Evolutionary conservation across 2,888 invertebrate species (phyloP).

Genomic region (Acanthococcus lagerstroemiae): DNA sequence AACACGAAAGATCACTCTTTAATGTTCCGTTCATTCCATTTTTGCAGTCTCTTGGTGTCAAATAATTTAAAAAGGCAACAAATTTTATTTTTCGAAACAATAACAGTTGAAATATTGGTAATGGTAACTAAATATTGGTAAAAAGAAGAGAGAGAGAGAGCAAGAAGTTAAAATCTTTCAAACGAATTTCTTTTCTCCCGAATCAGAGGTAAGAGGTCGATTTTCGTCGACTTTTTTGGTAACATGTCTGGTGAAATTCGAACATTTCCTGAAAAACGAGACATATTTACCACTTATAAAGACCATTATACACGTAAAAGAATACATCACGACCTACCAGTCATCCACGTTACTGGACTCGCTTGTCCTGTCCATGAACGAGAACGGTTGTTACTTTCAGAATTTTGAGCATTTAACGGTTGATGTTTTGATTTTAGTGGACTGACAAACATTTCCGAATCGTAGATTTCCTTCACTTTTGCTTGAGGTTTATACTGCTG

Average conservation of each 20-base stretch:
- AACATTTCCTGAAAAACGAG: conserved; percentile 31
- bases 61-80: no score
- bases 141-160: neutral
- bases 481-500: conserved; percentile 21
- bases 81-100: no score
- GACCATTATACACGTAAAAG: neutral
- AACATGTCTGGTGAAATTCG: conserved; percentile 39
- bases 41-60: no score
- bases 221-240: conserved; percentile 42
- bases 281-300: neutral
- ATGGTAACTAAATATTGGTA: neutral
- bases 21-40: no score
- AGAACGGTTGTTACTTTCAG: conserved; percentile 16
- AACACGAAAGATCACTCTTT: no score
- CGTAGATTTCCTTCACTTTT: conserved; percentile 5
- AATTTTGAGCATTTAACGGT: conserved; percentile 21
- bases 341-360: conserved; percentile 29
- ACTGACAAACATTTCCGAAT: neutral
- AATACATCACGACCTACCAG: conserved; percentile 20
- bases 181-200: conserved; percentile 15
- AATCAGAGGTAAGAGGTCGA: conserved; percentile 40
- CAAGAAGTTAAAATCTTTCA: conserved; percentile 10
- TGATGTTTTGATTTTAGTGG: conserved; percentile 17
- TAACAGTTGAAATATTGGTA: neutral
- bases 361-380: conserved; percentile 26